Conservation (phyloP, 2,113 vertebrate genomes). For the Seriola rivoliana region DNA sequence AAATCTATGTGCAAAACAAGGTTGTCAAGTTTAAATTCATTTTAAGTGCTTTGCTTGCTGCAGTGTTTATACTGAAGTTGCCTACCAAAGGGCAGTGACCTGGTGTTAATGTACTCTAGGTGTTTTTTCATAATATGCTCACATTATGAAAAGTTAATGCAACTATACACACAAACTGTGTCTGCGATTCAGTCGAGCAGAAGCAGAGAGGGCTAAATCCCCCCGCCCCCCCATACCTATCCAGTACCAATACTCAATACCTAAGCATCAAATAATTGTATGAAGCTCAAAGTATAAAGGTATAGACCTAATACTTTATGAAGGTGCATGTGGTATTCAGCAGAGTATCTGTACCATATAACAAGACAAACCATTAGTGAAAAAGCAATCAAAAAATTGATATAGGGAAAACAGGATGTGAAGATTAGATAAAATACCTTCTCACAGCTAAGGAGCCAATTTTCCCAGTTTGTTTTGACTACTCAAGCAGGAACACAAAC, state of each 20-base stretch:
- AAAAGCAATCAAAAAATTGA: background rate
- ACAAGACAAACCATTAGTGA: background rate
- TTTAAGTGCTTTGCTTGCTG: background rate
- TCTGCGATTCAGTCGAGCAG: background rate
- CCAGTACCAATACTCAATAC: too few relatives aligned
- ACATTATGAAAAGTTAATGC: background rate
- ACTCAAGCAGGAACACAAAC: background rate
- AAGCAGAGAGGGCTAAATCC: background rate
- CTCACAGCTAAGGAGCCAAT: background rate
- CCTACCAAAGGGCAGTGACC: background rate
- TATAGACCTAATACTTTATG: too few relatives aligned
- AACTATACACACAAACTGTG: background rate
- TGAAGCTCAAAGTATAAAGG: too few relatives aligned
- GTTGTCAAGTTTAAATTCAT: background rate
- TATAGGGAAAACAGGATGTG: background rate
- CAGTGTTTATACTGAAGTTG: background rate
- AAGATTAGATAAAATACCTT: background rate
- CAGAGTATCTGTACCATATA: background rate
- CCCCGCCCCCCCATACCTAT: too few relatives aligned
- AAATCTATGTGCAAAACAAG: background rate
- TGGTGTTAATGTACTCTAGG: background rate
- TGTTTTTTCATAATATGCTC: constrained; percentile 2
- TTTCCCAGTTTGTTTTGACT: background rate
- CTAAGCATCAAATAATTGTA: too few relatives aligned
- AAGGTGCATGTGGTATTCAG: background rate